phyloP scores from a whole-genome alignment of 1,140 invertebrate species.

The Mycetomoellerius zeteki region DNA sequence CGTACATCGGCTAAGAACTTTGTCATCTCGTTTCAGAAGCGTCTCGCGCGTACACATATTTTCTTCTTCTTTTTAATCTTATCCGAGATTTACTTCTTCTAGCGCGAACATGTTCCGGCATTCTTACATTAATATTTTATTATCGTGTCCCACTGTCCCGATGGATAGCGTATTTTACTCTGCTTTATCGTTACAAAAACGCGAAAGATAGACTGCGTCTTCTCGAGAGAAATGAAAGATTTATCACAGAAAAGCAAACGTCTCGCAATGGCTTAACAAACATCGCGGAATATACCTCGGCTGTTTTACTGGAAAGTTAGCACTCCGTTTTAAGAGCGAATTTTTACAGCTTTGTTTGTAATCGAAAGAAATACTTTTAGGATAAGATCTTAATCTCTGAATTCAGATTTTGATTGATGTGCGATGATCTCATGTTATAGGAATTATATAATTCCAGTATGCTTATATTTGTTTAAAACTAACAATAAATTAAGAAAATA shows the following conservation, averaged over 20 bases:
- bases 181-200: constrained; percentile 27
- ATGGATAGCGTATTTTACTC: constrained; percentile 5
- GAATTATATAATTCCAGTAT: constrained; percentile 12
- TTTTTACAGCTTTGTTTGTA: neutral
- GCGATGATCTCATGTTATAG: too few relatives aligned
- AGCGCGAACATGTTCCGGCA: neutral
- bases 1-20: neutral
- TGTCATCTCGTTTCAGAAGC: constrained; percentile 1
- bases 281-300: neutral
- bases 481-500: neutral
- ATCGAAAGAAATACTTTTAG: neutral
- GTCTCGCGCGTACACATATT: neutral
- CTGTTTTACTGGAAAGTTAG: neutral
- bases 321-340: neutral
- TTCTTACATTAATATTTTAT: constrained; percentile 62
- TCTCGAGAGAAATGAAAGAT: constrained; percentile 9
- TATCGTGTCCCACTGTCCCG: neutral
- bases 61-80: constrained; percentile 26
- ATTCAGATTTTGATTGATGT: neutral
- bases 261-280: constrained; percentile 36
- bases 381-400: neutral
- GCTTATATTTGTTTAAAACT: constrained; percentile 14
- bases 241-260: constrained; percentile 36
- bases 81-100: constrained; percentile 15
- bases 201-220: constrained; percentile 16